phyloP scores from a whole-genome alignment of 2,888 invertebrate genomes.

The Cephalotes varians region DNA sequence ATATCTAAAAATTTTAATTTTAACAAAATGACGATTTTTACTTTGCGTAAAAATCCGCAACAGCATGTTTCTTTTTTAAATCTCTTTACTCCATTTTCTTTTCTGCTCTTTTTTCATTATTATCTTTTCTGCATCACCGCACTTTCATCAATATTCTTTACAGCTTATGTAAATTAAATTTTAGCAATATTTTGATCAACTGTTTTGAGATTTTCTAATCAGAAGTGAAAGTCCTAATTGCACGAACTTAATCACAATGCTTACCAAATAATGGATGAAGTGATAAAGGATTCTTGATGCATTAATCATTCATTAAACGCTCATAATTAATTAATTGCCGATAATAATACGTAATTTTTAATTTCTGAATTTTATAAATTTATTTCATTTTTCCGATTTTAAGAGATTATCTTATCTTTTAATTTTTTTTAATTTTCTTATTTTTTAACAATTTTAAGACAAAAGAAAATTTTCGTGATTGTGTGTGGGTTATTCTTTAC shows the following conservation, averaged over 20 bases:
- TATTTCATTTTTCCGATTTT: neutral
- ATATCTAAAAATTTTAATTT: neutral
- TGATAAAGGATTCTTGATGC: neutral
- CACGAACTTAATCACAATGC: constrained; percentile 35
- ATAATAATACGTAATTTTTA: neutral
- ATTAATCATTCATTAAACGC: constrained; percentile 23
- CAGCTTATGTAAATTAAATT: constrained; percentile 15
- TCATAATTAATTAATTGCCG: neutral
- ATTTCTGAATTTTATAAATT: neutral
- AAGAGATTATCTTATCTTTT: too few species aligned
- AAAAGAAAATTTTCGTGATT: neutral
- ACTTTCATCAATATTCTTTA: neutral
- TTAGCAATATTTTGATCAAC: neutral
- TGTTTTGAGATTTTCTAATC: neutral
- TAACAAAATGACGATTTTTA: constrained; percentile 8
- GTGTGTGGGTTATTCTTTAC: neutral
- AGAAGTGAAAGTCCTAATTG: neutral
- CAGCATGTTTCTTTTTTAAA: constrained; percentile 23
- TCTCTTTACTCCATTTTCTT: neutral
- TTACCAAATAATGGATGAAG: constrained; percentile 12
- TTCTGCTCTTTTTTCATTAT: neutral
- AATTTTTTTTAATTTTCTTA: neutral
- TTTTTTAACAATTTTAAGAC: neutral
- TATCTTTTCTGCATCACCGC: constrained; percentile 11
- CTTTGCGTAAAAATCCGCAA: constrained; percentile 7